Percentiles rank a stretch among this genome's conserved stretches.
phyloP scores from a whole-genome alignment of 1,140 invertebrate species.

The Lamellibrachia luymesi region DNA sequence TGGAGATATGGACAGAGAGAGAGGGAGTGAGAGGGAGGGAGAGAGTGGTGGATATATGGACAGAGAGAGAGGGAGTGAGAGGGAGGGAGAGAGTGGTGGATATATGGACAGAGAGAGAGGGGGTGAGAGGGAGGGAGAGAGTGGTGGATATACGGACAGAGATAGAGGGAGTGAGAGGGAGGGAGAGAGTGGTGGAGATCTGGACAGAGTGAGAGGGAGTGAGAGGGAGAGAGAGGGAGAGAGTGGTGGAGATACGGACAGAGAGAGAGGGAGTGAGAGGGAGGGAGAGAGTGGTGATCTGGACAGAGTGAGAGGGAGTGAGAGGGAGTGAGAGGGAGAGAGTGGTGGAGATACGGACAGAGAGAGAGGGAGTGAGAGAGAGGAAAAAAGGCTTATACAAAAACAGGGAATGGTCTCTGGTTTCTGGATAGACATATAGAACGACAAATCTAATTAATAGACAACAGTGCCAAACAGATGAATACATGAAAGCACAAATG shows the following conservation, averaged over 20 bases:
- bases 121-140: neutral
- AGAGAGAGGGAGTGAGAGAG: neutral
- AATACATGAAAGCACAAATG: neutral
- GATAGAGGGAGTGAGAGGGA: neutral
- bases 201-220: neutral
- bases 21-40: neutral
- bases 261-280: neutral
- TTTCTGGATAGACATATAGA: no score
- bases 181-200: neutral
- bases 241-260: neutral
- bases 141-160: neutral
- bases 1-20: neutral
- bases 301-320: neutral
- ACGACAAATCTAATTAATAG: no score
- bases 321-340: neutral
- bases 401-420: no score
- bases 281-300: neutral
- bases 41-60: neutral
- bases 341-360: neutral
- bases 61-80: neutral
- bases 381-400: no score
- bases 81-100: no score
- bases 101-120: neutral
- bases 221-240: neutral
- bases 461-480: neutral